Evolutionary conservation across 2,113 vertebrate genomes (phyloP), one percentile per base, ranked within the genome.

Genomic region (Tilapia sparmanii): DNA sequence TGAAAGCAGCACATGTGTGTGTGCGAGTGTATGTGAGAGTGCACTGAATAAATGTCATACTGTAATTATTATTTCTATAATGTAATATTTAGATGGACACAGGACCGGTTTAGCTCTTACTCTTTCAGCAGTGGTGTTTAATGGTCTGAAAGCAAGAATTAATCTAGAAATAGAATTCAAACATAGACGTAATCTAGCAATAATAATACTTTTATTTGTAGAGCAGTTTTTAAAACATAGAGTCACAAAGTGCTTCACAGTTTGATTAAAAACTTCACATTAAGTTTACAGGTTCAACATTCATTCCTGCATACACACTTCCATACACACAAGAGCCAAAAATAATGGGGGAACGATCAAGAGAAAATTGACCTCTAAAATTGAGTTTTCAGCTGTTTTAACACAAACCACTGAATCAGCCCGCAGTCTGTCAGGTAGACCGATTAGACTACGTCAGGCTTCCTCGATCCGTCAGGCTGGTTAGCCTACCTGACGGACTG

Each of bases 361-460:
- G 5, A 7, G 33, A 73, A 42, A 73, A 42, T 26, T 11, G 18
- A 73, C 13, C 66, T 16, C 12, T 42, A 71, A 16, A 71, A 71
- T 5, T 1, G n/a, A 71, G 66, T 42, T 42, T 42, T 45, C 38
- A 42, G 12, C 38, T 22, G 33, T 66, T 38, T 38, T 68, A 38
- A 22, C 22, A 68, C 63, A 68, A 68, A 68, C 35, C 63, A 13
- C 35, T 40, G n/a, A 68, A 6, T 68, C 63, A 68, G 61, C 2
- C 10, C 0, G 1, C 31, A 66, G 61, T 38, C 61, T 68, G 0
- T 13, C 7, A 0, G 61, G 33, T 38, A 8, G 19, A 22, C 33
- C 7, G 7, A 38, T 38, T 66, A 22, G 33, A 2, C 0, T 38
- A 38, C 11, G 1, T 66, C 33, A 66, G 33, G 61, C 7, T 66